Conservation (phyloP, 2,888 invertebrate species). For the Chydorus sphaericus region DNA sequence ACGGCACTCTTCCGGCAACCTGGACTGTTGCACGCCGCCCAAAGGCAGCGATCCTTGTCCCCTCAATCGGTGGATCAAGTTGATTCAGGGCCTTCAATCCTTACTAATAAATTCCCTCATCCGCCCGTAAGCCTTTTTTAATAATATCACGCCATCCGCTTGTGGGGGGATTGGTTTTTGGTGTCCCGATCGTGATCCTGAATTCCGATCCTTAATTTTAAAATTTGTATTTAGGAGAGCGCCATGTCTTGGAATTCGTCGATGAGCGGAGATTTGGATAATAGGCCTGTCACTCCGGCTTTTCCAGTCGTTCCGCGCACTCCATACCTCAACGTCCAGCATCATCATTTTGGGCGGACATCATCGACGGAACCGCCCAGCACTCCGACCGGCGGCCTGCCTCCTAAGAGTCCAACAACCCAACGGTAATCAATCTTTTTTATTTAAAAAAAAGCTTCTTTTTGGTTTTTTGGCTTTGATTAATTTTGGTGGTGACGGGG, state of each 20-base stretch:
- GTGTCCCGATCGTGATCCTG: no score
- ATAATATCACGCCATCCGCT: no score
- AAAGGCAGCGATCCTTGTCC: no score
- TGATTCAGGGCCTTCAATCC: no score
- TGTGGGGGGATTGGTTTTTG: no score
- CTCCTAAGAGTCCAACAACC: constrained; percentile 66
- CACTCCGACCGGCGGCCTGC: constrained; percentile 39
- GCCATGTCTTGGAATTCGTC: constrained; percentile 46
- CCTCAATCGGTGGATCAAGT: no score
- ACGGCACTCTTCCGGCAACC: not conserved
- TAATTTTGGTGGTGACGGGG: not conserved
- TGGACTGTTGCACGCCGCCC: no score
- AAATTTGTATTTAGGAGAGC: constrained; percentile 30
- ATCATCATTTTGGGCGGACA: not conserved
- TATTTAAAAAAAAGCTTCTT: not conserved
- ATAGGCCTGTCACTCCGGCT: constrained; percentile 75
- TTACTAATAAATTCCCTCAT: no score
- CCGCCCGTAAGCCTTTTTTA: no score
- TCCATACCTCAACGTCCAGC: constrained; percentile 41
- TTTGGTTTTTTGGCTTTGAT: not conserved
- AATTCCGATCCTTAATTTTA: no score
- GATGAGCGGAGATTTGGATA: constrained; percentile 21
- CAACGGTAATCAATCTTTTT: constrained; percentile 37
- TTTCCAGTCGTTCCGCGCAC: constrained; percentile 86
- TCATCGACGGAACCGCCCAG: constrained; percentile 2